Conservation (phyloP, 2,888 invertebrate species). For the Scaptomyza reducta region DNA sequence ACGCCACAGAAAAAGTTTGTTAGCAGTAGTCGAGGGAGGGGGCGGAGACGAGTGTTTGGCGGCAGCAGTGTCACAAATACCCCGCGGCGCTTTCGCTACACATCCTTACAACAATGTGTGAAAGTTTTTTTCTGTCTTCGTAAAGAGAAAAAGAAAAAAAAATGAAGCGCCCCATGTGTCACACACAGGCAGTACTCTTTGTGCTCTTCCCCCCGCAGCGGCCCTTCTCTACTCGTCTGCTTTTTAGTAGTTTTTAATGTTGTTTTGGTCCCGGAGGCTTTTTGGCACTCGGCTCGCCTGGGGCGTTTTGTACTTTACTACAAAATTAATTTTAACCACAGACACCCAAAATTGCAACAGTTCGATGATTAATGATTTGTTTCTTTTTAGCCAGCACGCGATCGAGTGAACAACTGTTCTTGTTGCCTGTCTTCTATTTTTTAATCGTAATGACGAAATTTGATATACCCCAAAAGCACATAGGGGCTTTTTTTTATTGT, state of each 20-base stretch:
- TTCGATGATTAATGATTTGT: slow-evolving; percentile 81
- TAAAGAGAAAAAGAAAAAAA: slow-evolving; percentile 30
- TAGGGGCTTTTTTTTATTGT: slow-evolving; percentile 40
- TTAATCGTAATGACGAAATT: slow-evolving; percentile 49
- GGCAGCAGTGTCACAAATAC: slow-evolving; percentile 62
- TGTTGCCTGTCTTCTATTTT: slow-evolving; percentile 7
- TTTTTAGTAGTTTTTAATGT: slow-evolving; percentile 79
- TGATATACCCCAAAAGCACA: slow-evolving; percentile 44
- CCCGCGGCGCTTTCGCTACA: slow-evolving; percentile 75
- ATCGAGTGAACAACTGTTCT: slow-evolving; percentile 52
- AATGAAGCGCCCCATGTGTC: slow-evolving; percentile 78
- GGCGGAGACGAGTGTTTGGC: slow-evolving; percentile 30
- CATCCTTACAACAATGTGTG: slow-evolving; percentile 80
- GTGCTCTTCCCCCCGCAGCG: slow-evolving; percentile 3
- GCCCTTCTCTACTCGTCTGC: background rate
- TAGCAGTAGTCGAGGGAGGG: slow-evolving; percentile 5
- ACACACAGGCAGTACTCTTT: slow-evolving; percentile 63
- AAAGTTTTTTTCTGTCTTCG: slow-evolving; percentile 72
- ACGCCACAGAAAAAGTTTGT: slow-evolving; percentile 46
- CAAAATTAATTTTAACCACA: slow-evolving; percentile 78
- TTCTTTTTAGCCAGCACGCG: slow-evolving; percentile 73
- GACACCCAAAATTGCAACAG: slow-evolving; percentile 67
- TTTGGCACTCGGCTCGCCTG: slow-evolving; percentile 38
- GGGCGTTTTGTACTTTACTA: slow-evolving; percentile 70
- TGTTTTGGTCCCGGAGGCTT: slow-evolving; percentile 75